Conservation (phyloP, 2,888 invertebrate genomes). For the Zelleria hepariella region DNA sequence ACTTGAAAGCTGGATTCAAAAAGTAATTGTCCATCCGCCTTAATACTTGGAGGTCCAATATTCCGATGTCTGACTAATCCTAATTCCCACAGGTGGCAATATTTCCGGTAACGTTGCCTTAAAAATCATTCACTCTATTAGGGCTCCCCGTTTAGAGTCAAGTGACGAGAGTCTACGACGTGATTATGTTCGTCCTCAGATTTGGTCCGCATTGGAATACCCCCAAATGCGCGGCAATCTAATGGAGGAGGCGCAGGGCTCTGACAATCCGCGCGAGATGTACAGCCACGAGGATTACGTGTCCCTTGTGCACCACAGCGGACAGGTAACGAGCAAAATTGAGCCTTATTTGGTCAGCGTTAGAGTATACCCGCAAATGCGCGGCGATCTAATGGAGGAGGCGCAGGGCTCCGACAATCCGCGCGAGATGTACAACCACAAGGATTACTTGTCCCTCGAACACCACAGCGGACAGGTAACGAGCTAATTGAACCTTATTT, state of each 20-base stretch:
- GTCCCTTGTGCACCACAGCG: conserved; percentile 83
- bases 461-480: conserved; percentile 80
- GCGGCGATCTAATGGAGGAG: conserved; percentile 73
- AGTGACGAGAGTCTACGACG: not conserved
- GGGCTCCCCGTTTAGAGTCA: no score
- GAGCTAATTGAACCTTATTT: not conserved
- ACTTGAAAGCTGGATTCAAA: no score
- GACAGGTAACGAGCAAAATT: conserved; percentile 62
- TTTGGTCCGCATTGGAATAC: conserved; percentile 85
- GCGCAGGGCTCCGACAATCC: conserved; percentile 69
- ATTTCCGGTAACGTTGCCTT: no score
- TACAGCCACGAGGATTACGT: conserved; percentile 88
- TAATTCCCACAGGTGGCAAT: no score
- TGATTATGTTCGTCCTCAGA: conserved; percentile 40
- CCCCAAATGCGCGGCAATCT: conserved; percentile 77
- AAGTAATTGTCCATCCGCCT: no score
- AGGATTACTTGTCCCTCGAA: conserved; percentile 87
- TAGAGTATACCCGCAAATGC: conserved; percentile 75
- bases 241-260: conserved; percentile 64
- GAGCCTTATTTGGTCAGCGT: not conserved
- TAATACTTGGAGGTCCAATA: no score
- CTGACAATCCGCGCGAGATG: conserved; percentile 76
- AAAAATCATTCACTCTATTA: no score
- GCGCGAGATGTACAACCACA: conserved; percentile 80
- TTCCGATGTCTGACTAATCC: no score